These are phyloP conservation scores for Mactra quadrangularis DNA, from an alignment of 1,140 invertebrate species.

Conservation along the genomic window DNA sequence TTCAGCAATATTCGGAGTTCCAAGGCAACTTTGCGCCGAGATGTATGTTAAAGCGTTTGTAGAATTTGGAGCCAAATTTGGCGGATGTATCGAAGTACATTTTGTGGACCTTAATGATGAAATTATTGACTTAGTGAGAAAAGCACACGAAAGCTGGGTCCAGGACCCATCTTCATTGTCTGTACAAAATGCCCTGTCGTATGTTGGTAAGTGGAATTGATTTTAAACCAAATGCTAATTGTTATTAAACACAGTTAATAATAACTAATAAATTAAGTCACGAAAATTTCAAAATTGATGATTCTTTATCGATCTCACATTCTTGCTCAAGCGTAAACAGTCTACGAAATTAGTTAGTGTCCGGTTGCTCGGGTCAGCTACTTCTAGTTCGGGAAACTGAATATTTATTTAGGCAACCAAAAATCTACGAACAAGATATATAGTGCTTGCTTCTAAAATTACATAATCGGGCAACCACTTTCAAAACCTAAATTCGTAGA, in stretches of 20 bases:
- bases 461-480: no score
- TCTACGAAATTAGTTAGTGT: no score
- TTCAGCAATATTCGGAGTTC: constrained; percentile 41
- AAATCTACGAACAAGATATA: no score
- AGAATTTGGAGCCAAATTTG: background rate
- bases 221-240: background rate
- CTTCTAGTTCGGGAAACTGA: no score
- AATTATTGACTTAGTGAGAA: constrained; percentile 50
- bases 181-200: constrained; percentile 16
- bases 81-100: constrained; percentile 56
- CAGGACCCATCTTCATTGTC: background rate
- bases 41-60: constrained; percentile 54
- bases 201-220: background rate
- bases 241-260: background rate
- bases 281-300: no score
- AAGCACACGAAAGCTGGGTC: constrained; percentile 28
- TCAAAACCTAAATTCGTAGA: no score
- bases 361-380: no score
- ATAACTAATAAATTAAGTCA: no score
- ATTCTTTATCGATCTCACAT: no score
- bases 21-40: constrained; percentile 49
- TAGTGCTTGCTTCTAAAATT: no score
- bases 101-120: constrained; percentile 65
- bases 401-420: no score
- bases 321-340: no score